Evolutionary conservation across 2,888 invertebrate genomes (phyloP).

Genomic region (Papilio demoleus): DNA sequence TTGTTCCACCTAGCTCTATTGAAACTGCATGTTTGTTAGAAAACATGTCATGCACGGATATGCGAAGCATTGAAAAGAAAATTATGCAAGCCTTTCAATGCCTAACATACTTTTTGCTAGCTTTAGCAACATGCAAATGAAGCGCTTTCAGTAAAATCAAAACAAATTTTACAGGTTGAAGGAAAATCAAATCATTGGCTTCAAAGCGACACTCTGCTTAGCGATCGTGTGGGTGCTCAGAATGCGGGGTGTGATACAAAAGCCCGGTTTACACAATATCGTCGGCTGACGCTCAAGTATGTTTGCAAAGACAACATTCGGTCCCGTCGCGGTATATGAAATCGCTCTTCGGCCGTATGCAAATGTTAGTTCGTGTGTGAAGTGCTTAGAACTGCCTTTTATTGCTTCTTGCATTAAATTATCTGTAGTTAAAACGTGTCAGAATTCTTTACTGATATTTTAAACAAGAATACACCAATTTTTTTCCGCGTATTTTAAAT

Average conservation of each 20-base stretch:
- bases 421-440: background rate
- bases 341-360: conserved; percentile 42
- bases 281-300: conserved; percentile 32
- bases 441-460: background rate
- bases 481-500: background rate
- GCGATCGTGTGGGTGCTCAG: conserved; percentile 25
- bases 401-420: conserved; percentile 27
- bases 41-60: conserved; percentile 4
- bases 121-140: conserved; percentile 14
- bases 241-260: conserved; percentile 36
- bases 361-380: conserved; percentile 44
- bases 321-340: conserved; percentile 39
- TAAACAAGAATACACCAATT: background rate
- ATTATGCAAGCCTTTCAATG: conserved; percentile 7
- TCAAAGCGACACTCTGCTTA: conserved; percentile 26
- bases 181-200: conserved; percentile 32
- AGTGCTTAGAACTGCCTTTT: conserved; percentile 32
- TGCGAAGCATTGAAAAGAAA: conserved; percentile 9
- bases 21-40: conserved; percentile 3
- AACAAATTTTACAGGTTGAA: conserved; percentile 15
- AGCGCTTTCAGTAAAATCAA: background rate
- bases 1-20: background rate
- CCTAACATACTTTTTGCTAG: background rate
- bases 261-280: conserved; percentile 43
- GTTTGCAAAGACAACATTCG: conserved; percentile 39